Conservation (phyloP, 64 coral and sea anemone genomes). For the Orbicella faveolata region DNA sequence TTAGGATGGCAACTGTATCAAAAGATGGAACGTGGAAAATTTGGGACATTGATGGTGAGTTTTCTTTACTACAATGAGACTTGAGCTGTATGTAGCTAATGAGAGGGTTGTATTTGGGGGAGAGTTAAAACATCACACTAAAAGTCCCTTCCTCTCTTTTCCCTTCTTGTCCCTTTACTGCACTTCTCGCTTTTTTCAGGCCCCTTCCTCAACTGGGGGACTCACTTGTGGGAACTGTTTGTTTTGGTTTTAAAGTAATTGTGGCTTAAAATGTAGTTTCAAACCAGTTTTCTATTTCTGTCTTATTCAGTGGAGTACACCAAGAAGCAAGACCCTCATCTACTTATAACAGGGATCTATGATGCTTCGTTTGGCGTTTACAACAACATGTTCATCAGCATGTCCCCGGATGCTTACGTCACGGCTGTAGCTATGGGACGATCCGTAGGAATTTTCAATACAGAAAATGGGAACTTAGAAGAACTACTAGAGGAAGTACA, state of each 20-base stretch:
- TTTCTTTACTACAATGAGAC: background rate
- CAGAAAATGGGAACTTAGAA: conserved; percentile 82
- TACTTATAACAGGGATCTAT: conserved; percentile 90
- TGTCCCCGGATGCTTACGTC: conserved; percentile 96
- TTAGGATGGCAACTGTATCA: conserved; percentile 95
- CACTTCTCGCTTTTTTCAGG: background rate
- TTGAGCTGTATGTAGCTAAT: too few relatives aligned
- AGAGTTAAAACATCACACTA: too few relatives aligned
- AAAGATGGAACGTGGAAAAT: conserved; percentile 99
- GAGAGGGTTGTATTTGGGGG: too few relatives aligned
- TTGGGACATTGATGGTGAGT: conserved; percentile 98
- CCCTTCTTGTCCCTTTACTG: background rate
- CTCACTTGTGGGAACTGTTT: background rate
- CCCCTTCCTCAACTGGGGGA: background rate
- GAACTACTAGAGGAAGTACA: conserved; percentile 92
- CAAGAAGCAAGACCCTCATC: conserved; percentile 87
- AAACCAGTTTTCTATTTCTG: background rate
- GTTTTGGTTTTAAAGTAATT: background rate
- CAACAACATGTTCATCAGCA: conserved; percentile 92
- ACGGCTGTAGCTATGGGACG: conserved; percentile 90
- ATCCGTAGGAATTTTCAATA: conserved; percentile 87
- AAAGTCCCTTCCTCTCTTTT: background rate
- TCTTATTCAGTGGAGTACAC: conserved; percentile 82
- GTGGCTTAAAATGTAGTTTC: background rate
- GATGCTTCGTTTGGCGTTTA: conserved; percentile 77